Conservation (phyloP, 1,140 invertebrate genomes). For the Chrysopa pallens region DNA sequence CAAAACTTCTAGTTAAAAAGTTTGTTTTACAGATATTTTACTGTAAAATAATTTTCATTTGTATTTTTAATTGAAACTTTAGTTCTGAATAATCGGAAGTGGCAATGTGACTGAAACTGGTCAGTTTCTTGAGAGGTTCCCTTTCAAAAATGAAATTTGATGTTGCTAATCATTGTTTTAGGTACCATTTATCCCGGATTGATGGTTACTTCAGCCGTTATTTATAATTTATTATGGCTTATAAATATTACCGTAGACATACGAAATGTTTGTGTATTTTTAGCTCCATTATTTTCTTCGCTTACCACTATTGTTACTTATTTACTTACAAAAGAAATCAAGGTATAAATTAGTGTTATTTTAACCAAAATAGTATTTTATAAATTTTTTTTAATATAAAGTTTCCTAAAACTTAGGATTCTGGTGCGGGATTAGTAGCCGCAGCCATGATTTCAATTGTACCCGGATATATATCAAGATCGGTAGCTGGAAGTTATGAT, state of each 20-base stretch:
- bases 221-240: slow-evolving; percentile 78
- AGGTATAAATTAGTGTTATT: slow-evolving; percentile 31
- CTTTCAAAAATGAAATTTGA: slow-evolving; percentile 6
- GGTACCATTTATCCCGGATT: slow-evolving; percentile 94
- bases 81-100: not conserved
- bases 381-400: slow-evolving; percentile 1
- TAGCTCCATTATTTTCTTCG: slow-evolving; percentile 93
- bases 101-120: not conserved
- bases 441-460: slow-evolving; percentile 93
- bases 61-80: too few relatives aligned
- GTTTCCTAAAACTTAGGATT: slow-evolving; percentile 52
- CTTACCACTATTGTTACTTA: slow-evolving; percentile 93
- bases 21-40: not conserved
- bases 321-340: slow-evolving; percentile 86
- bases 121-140: slow-evolving; percentile 3
- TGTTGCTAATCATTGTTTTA: slow-evolving; percentile 21
- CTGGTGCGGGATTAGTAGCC: slow-evolving; percentile 80
- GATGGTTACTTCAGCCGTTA: slow-evolving; percentile 89
- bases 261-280: slow-evolving; percentile 93
- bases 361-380: too few relatives aligned
- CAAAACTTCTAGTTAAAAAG: too few relatives aligned
- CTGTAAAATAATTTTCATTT: not conserved
- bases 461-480: slow-evolving; percentile 92
- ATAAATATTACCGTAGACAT: slow-evolving; percentile 92
- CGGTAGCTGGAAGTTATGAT: slow-evolving; percentile 94